Conservation (phyloP, 2,888 invertebrate species). For the Chloroclysta siterata region DNA sequence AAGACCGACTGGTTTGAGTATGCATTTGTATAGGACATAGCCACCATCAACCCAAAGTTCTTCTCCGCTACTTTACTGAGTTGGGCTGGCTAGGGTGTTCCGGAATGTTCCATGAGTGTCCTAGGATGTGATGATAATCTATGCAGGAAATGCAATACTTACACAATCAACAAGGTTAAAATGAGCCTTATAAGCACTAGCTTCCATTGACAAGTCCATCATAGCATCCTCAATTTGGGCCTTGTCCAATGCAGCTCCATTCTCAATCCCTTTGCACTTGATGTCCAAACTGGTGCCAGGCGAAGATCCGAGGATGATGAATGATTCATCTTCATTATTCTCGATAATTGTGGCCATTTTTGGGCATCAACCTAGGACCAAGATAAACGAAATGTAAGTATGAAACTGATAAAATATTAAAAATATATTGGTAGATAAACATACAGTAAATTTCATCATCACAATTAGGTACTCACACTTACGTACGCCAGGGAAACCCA, state of each 20-base stretch:
- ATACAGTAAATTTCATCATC: too few relatives aligned
- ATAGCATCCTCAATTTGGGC: slow-evolving; percentile 53
- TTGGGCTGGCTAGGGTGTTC: too few relatives aligned
- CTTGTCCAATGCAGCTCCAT: slow-evolving; percentile 40
- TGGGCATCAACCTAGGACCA: slow-evolving; percentile 49
- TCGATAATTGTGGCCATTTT: slow-evolving; percentile 62
- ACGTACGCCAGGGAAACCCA: too few relatives aligned
- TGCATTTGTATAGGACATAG: too few relatives aligned
- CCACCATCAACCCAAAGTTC: too few relatives aligned
- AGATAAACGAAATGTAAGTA: too few relatives aligned
- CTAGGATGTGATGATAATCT: background rate
- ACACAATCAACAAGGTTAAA: slow-evolving; percentile 73
- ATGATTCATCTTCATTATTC: slow-evolving; percentile 74
- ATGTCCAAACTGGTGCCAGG: slow-evolving; percentile 71
- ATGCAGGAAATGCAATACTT: slow-evolving; percentile 48
- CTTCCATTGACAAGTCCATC: slow-evolving; percentile 69
- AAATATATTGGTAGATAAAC: too few relatives aligned
- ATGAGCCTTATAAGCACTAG: slow-evolving; percentile 72
- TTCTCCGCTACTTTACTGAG: too few relatives aligned
- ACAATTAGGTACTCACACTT: too few relatives aligned
- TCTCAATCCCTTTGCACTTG: slow-evolving; percentile 58
- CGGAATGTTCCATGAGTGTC: background rate
- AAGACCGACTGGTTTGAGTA: too few relatives aligned
- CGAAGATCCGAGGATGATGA: slow-evolving; percentile 76
- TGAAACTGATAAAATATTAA: too few relatives aligned